phyloP scores from a whole-genome alignment of 2,113 vertebrate species.

The Spilogale gracilis region DNA sequence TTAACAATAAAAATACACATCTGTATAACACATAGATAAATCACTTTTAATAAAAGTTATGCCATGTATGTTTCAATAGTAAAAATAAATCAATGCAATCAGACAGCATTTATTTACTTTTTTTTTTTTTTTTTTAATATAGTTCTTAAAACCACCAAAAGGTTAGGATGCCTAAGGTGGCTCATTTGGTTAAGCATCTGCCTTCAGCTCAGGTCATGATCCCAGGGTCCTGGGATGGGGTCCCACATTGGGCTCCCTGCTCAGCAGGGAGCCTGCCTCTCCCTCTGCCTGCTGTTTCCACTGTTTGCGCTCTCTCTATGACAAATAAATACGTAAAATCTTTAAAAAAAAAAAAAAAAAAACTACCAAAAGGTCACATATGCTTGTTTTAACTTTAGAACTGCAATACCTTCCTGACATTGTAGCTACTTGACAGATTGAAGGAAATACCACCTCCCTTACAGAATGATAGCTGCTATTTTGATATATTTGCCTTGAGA shows the following conservation, averaged over 20 bases:
- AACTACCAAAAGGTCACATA: not conserved
- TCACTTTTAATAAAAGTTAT: not conserved
- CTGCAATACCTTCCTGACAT: not conserved
- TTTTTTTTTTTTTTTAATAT: not conserved
- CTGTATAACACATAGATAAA: not conserved
- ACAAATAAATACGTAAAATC: no score
- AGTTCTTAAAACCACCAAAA: not conserved
- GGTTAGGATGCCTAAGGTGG: not conserved
- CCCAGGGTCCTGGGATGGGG: no score
- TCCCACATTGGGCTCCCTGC: no score
- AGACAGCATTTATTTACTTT: not conserved
- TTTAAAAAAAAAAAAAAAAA: no score
- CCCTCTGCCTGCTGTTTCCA: no score
- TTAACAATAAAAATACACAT: not conserved
- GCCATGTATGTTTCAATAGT: not conserved
- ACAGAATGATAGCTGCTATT: not conserved
- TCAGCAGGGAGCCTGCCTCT: no score
- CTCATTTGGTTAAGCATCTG: no score
- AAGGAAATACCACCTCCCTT: not conserved
- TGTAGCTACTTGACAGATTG: conserved; percentile 15
- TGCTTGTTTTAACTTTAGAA: not conserved
- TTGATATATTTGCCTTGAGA: not conserved
- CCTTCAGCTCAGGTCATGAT: no score
- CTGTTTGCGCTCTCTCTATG: no score
- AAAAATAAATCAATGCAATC: not conserved